Evolutionary conservation across 2,888 invertebrate species (phyloP), one percentile per base, ranked within the genome.

Genomic region (Phanerotoma sp.): DNA sequence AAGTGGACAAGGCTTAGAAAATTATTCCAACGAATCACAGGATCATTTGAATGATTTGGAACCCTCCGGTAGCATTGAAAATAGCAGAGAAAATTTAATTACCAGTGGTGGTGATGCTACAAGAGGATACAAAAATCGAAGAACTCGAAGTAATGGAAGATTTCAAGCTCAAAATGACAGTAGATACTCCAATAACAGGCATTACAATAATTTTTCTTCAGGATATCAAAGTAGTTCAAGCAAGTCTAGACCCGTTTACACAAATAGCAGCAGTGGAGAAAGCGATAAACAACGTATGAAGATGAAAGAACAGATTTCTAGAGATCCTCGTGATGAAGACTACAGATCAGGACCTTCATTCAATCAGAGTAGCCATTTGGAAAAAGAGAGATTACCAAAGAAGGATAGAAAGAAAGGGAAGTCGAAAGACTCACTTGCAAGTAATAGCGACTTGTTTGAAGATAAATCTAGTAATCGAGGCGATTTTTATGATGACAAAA

Each of bases 141-240:
- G 56, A 54, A 51, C 56, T 5, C 45, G 58, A 13, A 58, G 55
- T 56, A 62, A 64, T 35, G 63, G 65, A 16, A 71, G 61, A 64
- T 68, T 64, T 60, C 64, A n/a, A n/a, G n/a, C n/a, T n/a, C n/a
- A 65, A 16, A 70, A 64, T 42, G 64, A 68, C 38, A 62, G 60
- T 38, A 68, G 65, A 37, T 56, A 42, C 20, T 56, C 60, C 28
- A 62, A 60, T 22, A 67, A 50, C 21, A 42, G 53, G 33, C 58
- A 58, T 10, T 52, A 30, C 46, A 18, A 30, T 48, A 3, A 41
- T 45, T 25, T 21, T 28, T 7, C 32, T 6, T 9, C n/a, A 15
- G 22, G 16, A 22, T 20, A 37, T 30, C 20, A 38, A 28, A 32
- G 15, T 16, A 15, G 2, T 28, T 28, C 10, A 4, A 47, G n/a